Percentiles rank a stretch among this genome's conserved stretches.
Evolutionary conservation across 2,113 vertebrate species (phyloP).

Genomic region (Monopterus albus): DNA sequence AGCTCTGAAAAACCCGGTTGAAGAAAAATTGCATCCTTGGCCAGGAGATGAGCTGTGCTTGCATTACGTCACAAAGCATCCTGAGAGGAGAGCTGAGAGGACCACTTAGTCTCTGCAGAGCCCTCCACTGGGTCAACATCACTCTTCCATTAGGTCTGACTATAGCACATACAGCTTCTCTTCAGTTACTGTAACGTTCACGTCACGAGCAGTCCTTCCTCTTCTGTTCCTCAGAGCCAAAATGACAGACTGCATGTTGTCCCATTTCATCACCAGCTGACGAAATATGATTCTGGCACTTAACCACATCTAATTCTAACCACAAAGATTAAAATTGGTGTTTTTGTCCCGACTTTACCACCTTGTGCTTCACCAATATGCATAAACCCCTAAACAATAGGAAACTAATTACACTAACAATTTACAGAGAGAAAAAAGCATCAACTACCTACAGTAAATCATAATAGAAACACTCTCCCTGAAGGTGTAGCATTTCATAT

Average conservation of each 20-base stretch:
- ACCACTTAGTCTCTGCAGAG: slow-evolving; percentile 45
- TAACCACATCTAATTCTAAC: background rate
- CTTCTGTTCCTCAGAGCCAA: too few relatives aligned
- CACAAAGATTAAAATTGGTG: background rate
- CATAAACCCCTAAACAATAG: slow-evolving; percentile 34
- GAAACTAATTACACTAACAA: slow-evolving; percentile 40
- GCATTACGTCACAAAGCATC: slow-evolving; percentile 22
- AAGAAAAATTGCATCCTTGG: slow-evolving; percentile 39
- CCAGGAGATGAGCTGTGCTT: slow-evolving; percentile 31
- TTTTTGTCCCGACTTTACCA: slow-evolving; percentile 1
- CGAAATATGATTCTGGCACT: background rate
- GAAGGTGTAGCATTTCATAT: background rate
- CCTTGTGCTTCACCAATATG: background rate
- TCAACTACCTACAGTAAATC: background rate
- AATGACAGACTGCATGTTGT: background rate
- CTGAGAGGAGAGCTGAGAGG: slow-evolving; percentile 31
- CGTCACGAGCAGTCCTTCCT: too few relatives aligned
- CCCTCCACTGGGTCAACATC: slow-evolving; percentile 49
- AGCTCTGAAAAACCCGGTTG: slow-evolving; percentile 39
- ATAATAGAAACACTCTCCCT: too few relatives aligned
- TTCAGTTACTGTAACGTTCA: background rate
- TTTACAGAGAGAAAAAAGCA: background rate
- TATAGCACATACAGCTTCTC: slow-evolving; percentile 17
- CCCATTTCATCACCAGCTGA: background rate
- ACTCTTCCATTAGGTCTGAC: slow-evolving; percentile 32